phyloP scores from a whole-genome alignment of 2,797 vertebrate genomes.

The Pygocentrus nattereri region DNA sequence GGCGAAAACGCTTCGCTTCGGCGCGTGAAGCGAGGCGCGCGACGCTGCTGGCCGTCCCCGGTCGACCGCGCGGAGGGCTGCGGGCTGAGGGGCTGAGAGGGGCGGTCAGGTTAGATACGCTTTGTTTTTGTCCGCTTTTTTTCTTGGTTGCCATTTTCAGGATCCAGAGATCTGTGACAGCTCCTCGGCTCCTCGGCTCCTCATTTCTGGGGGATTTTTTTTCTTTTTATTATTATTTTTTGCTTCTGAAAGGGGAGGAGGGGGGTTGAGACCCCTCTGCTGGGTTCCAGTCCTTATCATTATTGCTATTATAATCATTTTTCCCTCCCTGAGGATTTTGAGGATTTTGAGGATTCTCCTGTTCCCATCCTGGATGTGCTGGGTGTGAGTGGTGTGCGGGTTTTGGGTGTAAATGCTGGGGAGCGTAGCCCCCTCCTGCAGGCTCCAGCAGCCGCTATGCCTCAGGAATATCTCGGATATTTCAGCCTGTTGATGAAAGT shows the following conservation, averaged over 20 bases:
- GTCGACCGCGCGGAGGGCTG: too few relatives aligned
- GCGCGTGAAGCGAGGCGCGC: neutral
- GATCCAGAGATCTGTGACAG: conserved; percentile 76
- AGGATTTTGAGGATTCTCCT: conserved; percentile 53
- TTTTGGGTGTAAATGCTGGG: conserved; percentile 68
- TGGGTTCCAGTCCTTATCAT: conserved; percentile 56
- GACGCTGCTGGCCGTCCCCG: neutral
- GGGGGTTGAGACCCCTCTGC: conserved; percentile 58
- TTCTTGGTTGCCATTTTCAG: conserved; percentile 63
- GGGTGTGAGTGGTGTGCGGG: conserved; percentile 62
- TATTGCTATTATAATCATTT: too few relatives aligned
- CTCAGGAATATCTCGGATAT: conserved; percentile 81
- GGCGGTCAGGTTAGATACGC: too few relatives aligned
- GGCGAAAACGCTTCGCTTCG: neutral
- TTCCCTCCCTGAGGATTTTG: conserved; percentile 64
- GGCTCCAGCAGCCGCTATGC: conserved; percentile 68
- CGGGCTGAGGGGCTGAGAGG: too few relatives aligned
- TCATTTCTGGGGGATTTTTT: conserved; percentile 14
- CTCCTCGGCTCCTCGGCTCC: conserved; percentile 62
- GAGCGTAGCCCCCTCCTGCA: conserved; percentile 73
- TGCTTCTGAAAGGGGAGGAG: conserved; percentile 61
- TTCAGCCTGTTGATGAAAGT: conserved; percentile 82
- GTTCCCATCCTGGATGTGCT: conserved; percentile 70
- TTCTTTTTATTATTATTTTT: conserved; percentile 11
- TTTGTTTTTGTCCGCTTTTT: conserved; percentile 59